Evolutionary conservation across 2,113 vertebrate genomes (phyloP), one percentile per base, ranked within the genome.

Genomic region (Sakesphorus luctuosus): DNA sequence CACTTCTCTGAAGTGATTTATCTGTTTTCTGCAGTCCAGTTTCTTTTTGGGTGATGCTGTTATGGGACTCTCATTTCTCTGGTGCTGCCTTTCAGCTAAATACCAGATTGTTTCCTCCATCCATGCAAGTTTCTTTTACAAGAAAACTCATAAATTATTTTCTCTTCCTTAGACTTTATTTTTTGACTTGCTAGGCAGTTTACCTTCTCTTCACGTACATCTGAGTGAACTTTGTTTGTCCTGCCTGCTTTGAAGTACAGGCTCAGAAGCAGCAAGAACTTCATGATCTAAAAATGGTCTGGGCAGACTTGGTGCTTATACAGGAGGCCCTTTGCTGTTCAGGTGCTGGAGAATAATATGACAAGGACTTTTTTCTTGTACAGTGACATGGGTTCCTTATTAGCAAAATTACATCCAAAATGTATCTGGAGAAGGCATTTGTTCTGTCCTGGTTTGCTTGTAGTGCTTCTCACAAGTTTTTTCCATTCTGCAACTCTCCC

Each of bases 61-160:
- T 62, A 86, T 19, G 7, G 13, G 26, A 68, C 23, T 33, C 56
- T 68, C 4, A 68, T 63, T 85, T 84, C n/a, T 85, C 33, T 46
- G 17, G 50, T 80, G 33, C 31, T 68, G 55, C 25, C 31, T 50
- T 93, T 81, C 74, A 75, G 23, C 52, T 90, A 58, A 78, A 40
- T 47, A 72, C 31, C 38, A 63, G 35, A 63, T 71, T 90, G 33
- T 84, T 93, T 95, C 18, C 62, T 85, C 73, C 31, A 49, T 62
- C 18, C 63, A 18, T 18, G 33, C 46, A 76, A 85, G 62, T 90
- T 90, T 87, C 59, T 90, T 78, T 94, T 91, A 65, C n/a, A 87
- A 69, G 49, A 73, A 89, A 90, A 73, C 56, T 83, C 65, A 80
- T 89, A 72, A 95, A 95, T 83, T 95, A 94, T 78, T 93, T 92